phyloP scores from a whole-genome alignment of 1,140 invertebrate species.

The Brachionus sp. region DNA sequence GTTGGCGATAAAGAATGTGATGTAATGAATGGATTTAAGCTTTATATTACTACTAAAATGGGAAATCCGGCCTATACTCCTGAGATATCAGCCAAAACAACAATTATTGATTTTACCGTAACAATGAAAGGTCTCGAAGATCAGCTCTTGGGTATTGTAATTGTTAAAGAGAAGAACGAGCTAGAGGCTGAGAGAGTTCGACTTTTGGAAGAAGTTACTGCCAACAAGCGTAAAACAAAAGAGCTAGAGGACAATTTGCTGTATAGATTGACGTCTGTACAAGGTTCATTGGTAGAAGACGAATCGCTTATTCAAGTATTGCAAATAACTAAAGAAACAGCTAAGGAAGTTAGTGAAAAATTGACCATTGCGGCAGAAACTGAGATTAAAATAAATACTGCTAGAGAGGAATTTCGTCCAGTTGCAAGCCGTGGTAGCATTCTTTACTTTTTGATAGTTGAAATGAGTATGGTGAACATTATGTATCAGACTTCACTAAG shows the following conservation, averaged over 20 bases:
- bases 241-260: conserved; percentile 87
- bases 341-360: conserved; percentile 91
- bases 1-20: conserved; percentile 94
- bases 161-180: conserved; percentile 88
- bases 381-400: conserved; percentile 86
- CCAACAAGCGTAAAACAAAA: conserved; percentile 91
- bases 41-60: conserved; percentile 92
- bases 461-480: conserved; percentile 90
- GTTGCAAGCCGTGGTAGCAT: conserved; percentile 88
- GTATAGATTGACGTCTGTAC: conserved; percentile 78
- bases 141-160: conserved; percentile 84
- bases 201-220: conserved; percentile 89
- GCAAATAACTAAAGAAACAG: conserved; percentile 83
- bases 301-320: conserved; percentile 88
- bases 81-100: conserved; percentile 90
- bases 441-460: conserved; percentile 90
- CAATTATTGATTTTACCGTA: conserved; percentile 95
- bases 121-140: conserved; percentile 94
- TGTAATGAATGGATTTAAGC: conserved; percentile 87
- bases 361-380: conserved; percentile 83
- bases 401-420: conserved; percentile 87
- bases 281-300: conserved; percentile 90
- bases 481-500: conserved; percentile 97
- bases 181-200: conserved; percentile 85
- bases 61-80: conserved; percentile 93